Evolutionary conservation across 2,113 vertebrate species (phyloP), one percentile per base, ranked within the genome.

Genomic region (Sylvietta virens): DNA sequence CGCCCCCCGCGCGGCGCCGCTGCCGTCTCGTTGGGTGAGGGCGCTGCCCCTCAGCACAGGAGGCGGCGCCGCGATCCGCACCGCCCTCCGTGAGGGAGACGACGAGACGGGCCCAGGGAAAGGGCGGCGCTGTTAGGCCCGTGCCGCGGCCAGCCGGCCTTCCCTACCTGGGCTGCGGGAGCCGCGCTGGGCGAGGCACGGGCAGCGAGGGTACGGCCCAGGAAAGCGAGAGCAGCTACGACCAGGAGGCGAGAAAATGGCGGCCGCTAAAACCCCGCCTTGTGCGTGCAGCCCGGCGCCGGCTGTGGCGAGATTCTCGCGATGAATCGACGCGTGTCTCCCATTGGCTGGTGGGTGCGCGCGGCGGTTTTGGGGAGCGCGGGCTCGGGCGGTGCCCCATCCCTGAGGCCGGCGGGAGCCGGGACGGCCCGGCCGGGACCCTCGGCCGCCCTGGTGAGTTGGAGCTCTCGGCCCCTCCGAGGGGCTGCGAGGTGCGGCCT

Each of bases 61-160:
- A 19, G 69, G 71, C 10, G 27, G 22, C 9, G 30, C 6, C 7
- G 11, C 20, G 4, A 15, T 3, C 9, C 31, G 37, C 76, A 72
- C 95, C 94, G 93, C 96, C 96, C 80, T 93, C 94, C 96, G 94
- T 91, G 93, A 80, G 24, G 37, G 35, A 53, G 47, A 33, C 10
- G 10, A 12, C 4, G 2, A 39, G 23, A 13, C 3, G 3, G 37
- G 10, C 30, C 13, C 2, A 1, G 3, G 6, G 13, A n/a, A 27
- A 54, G 10, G 2, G 7, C 4, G 4, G 9, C 3, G 15, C 18
- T 21, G 14, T 26, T 31, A 60, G 37, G 31, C 6, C 17, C 6
- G 1, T 13, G 14, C 22, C 7, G 13, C 24, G 13, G 35, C 42
- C 17, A 4, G 16, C 13, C 26, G 18, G 8, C 27, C 13, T 50